Evolutionary conservation across 2,888 invertebrate species (phyloP).

Genomic region (Sipha maydis): DNA sequence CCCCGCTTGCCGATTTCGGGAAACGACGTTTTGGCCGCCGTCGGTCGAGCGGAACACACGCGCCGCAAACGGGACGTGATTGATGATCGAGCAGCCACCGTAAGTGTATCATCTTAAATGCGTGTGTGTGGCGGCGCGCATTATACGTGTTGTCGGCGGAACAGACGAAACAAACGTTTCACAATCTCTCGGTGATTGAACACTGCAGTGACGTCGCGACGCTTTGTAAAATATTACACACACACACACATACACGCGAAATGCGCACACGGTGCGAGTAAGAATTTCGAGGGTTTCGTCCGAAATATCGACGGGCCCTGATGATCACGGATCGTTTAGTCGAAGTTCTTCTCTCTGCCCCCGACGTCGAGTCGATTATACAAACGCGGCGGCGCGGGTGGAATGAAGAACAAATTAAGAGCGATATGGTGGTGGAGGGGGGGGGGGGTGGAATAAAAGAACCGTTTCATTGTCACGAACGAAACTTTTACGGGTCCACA

Average conservation of each 20-base stretch:
- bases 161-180: constrained; percentile 41
- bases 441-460: neutral
- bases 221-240: neutral
- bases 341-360: neutral
- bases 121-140: too few species aligned
- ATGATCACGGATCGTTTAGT: neutral
- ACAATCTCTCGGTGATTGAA: constrained; percentile 14
- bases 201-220: neutral
- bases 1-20: neutral
- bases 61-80: constrained; percentile 36
- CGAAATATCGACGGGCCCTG: neutral
- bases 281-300: neutral
- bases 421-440: too few species aligned
- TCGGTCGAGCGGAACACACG: constrained; percentile 13
- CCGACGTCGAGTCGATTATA: neutral
- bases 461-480: constrained; percentile 23
- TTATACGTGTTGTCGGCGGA: neutral
- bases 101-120: neutral
- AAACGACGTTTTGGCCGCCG: constrained; percentile 20
- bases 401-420: too few species aligned
- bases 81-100: neutral
- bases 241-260: too few species aligned
- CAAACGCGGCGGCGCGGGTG: neutral
- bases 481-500: constrained; percentile 55
- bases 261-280: too few species aligned